A percentile compares a stretch with the other conserved stretches of the same genome.
Conservation (phyloP, 2,888 invertebrate genomes). For the Calameuta idolon region DNA sequence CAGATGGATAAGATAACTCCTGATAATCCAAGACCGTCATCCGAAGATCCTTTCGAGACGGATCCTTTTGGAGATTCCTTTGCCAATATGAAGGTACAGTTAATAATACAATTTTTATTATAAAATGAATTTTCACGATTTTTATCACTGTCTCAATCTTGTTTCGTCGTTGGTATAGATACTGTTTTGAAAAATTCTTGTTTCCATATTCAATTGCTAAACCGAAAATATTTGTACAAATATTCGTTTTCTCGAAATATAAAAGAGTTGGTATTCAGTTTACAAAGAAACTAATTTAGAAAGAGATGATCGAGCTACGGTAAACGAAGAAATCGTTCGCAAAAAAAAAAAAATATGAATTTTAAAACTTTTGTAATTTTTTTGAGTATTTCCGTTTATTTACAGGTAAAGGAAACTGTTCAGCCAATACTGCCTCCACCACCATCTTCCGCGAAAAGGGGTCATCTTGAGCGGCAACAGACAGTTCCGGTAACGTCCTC, state of each 20-base stretch:
- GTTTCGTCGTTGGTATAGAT: not conserved
- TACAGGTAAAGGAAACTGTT: constrained; percentile 57
- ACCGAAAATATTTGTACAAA: not conserved
- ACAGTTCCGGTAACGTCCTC: constrained; percentile 53
- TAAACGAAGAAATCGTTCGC: not conserved
- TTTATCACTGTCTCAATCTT: not conserved
- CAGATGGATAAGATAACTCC: constrained; percentile 90
- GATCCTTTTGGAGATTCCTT: constrained; percentile 85
- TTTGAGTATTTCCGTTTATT: not conserved
- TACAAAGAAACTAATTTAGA: not conserved
- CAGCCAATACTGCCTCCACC: constrained; percentile 62
- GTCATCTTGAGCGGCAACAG: constrained; percentile 59
- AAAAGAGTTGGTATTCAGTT: not conserved
- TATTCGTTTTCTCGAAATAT: not conserved
- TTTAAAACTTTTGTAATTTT: not conserved
- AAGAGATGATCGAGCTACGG: not conserved
- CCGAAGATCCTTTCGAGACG: constrained; percentile 68
- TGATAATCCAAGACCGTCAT: constrained; percentile 74
- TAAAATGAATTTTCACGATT: not conserved
- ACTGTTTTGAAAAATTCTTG: not conserved
- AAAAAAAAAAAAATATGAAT: not conserved
- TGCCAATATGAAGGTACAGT: constrained; percentile 67
- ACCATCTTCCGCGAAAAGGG: constrained; percentile 58
- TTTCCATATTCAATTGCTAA: not conserved
- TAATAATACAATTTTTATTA: not conserved